Base-by-base conservation (phyloP, 1,140 invertebrate genomes). In the Pomacea maculata region DNA sequence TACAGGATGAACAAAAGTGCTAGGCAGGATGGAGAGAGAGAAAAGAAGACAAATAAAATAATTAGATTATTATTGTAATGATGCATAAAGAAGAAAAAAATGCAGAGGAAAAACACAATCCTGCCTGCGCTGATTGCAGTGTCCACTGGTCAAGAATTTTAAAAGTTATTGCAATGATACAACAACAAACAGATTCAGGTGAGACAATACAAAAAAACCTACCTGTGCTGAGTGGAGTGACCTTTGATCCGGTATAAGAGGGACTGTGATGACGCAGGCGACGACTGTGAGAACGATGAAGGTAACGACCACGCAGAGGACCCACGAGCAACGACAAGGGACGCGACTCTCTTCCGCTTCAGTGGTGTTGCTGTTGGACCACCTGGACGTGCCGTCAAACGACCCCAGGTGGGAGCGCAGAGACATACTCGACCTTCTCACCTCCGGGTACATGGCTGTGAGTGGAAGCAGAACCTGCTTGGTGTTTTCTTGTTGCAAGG, bases 201-300 rank as follows among this genome's bases (percentile, higher is more conserved):
- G 17, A 4, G 17, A 71, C 6, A 12, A n/a, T 71, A 71, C 14
- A 21, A n/a, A 34, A 72, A 10, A 10, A 72, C 71, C 17, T 19
- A 72, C 71, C 71, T 72, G 29, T 72, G 17, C 52, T 25, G 29
- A 15, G 29, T 52, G n/a, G 8, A 72, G n/a, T 17, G 25, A 4
- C 71, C 71, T 29, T 45, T 11, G 21, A 10, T 52, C 71, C 15
- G 29, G 71, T 11, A 72, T 29, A 2, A 72, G 34, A 72, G 71
- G 71, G 7, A 72, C 71, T 8, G 71, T 72, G 71, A 72, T 45
- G 34, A 72, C 71, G 52, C 71, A 72, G 25, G 29, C 71, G 71
- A 72, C 17, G 71, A 72, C 9, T 34, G 52, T 29, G 71, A 72
- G 17, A 10, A 72, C 71, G 71, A 72, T 45, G 52, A 52, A 29